phyloP scores from a whole-genome alignment of 1,140 invertebrate species.

The Acromyrmex echinatior region DNA sequence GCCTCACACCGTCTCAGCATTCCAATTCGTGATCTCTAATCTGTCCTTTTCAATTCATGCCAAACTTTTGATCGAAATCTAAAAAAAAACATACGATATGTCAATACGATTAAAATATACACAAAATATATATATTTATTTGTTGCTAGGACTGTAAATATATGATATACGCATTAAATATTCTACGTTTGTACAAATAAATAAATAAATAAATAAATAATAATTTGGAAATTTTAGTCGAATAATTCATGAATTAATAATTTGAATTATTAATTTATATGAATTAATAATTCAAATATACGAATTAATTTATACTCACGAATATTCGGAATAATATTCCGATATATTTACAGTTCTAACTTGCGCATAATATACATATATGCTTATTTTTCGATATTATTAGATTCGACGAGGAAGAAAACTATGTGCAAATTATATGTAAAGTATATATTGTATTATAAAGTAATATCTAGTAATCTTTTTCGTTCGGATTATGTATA shows the following conservation, averaged over 20 bases:
- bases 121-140: slow-evolving; percentile 23
- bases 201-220: too few species aligned
- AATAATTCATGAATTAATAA: background rate
- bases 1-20: slow-evolving; percentile 91
- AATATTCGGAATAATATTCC: background rate
- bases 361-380: background rate
- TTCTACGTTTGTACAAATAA: background rate
- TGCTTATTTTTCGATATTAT: slow-evolving; percentile 26
- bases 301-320: too few species aligned
- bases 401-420: background rate
- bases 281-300: too few species aligned
- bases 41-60: slow-evolving; percentile 69
- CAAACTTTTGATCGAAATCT: slow-evolving; percentile 54
- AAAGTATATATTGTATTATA: slow-evolving; percentile 4
- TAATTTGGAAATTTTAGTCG: background rate
- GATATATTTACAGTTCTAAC: slow-evolving; percentile 9
- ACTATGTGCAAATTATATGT: background rate
- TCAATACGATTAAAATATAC: background rate
- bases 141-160: background rate
- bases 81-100: background rate
- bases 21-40: slow-evolving; percentile 87
- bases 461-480: background rate
- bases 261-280: too few species aligned
- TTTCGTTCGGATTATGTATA: background rate
- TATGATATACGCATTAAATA: background rate